A percentile compares a stretch with the other conserved stretches of the same genome.
phyloP scores from a whole-genome alignment of 2,888 invertebrate species.

The Rhyacophila evoluta region DNA sequence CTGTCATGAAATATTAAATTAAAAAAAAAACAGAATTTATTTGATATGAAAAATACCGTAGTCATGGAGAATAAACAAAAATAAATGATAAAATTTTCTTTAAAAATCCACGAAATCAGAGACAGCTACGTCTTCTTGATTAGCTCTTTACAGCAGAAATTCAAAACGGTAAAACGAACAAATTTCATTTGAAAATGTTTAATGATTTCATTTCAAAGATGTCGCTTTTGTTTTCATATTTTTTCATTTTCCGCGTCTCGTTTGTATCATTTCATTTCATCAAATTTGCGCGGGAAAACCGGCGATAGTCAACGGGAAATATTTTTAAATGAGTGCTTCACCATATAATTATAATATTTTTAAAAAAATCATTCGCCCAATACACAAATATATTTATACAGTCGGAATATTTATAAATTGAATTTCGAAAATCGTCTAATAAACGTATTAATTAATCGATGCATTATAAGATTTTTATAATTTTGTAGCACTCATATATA shows the following conservation, averaged over 20 bases:
- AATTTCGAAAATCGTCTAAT: no score
- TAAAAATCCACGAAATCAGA: background rate
- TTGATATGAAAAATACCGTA: background rate
- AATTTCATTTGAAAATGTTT: constrained; percentile 24
- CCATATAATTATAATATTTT: no score
- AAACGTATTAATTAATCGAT: no score
- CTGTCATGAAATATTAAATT: no score
- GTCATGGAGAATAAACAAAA: background rate
- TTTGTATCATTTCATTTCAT: constrained; percentile 10
- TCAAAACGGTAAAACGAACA: background rate
- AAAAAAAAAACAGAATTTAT: no score
- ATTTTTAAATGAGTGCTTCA: background rate
- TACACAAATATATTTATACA: no score
- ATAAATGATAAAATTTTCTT: background rate
- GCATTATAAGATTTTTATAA: background rate
- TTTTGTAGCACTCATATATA: background rate
- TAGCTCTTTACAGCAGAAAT: constrained; percentile 16
- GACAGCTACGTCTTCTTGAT: constrained; percentile 7
- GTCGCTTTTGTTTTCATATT: constrained; percentile 22
- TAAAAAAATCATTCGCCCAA: no score
- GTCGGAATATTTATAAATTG: no score
- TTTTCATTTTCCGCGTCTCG: constrained; percentile 19
- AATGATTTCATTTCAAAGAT: constrained; percentile 9
- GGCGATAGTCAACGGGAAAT: background rate
- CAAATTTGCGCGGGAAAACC: background rate